A percentile compares a stretch with the other conserved stretches of the same genome.
These are phyloP conservation scores for Strongylocentrotus purpuratus DNA, from an alignment of 35 echinoderm and acorn worm species.

Conservation along the genomic window DNA sequence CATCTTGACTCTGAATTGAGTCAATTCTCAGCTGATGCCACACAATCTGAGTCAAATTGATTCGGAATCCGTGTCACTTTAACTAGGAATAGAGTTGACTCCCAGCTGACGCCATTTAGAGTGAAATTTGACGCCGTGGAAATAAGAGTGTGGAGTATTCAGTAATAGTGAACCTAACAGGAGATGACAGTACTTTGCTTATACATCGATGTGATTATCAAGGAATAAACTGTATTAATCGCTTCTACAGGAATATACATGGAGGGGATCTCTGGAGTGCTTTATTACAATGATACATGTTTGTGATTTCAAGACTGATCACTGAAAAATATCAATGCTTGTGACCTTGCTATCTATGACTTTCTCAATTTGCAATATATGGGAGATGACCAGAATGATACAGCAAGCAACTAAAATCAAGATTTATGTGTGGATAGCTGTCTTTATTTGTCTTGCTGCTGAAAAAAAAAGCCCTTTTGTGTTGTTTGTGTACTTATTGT, in stretches of 20 bases:
- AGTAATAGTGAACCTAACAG: background rate
- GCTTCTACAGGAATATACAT: background rate
- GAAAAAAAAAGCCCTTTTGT: background rate
- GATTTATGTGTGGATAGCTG: background rate
- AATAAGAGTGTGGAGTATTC: background rate
- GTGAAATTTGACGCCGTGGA: too few species aligned
- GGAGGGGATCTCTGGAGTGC: background rate
- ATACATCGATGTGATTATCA: background rate
- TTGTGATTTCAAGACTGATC: background rate
- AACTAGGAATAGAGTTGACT: too few species aligned
- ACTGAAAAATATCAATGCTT: background rate
- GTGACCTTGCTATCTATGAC: background rate
- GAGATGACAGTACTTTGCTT: background rate
- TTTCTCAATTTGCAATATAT: background rate
- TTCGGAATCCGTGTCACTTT: too few species aligned
- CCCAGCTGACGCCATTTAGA: too few species aligned
- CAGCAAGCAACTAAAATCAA: background rate
- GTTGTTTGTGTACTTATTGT: constrained; percentile 1
- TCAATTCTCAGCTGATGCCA: too few species aligned
- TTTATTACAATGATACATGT: background rate
- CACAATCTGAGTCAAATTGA: too few species aligned
- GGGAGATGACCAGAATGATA: background rate
- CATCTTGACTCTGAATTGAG: too few species aligned
- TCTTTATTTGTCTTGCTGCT: constrained; percentile 12
- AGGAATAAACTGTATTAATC: background rate